Conservation (phyloP, 2,888 invertebrate genomes). For the Tenthredo distinguenda region DNA sequence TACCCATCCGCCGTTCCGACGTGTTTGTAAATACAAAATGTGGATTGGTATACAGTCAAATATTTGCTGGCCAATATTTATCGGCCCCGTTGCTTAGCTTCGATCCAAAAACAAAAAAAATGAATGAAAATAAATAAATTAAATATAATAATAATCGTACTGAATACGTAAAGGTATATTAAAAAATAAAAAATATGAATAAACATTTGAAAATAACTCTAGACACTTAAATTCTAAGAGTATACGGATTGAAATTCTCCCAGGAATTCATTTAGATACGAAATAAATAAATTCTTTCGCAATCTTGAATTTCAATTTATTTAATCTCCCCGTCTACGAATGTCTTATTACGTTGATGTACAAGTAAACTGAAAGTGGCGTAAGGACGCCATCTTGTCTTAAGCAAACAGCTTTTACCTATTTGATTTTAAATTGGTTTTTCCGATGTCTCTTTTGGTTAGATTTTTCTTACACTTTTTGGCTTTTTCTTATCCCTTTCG, state of each 20-base stretch:
- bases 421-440: constrained; percentile 32
- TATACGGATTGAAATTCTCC: not conserved
- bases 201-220: too few species aligned
- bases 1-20: not conserved
- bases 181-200: too few species aligned
- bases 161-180: too few species aligned
- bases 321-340: constrained; percentile 42
- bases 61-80: not conserved
- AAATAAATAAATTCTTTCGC: not conserved
- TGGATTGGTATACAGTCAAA: not conserved
- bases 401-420: constrained; percentile 12
- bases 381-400: constrained; percentile 18
- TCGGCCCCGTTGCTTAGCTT: not conserved
- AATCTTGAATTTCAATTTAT: constrained; percentile 53
- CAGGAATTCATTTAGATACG: not conserved
- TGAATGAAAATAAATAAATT: not conserved
- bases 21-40: not conserved
- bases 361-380: constrained; percentile 15
- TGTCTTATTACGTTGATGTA: constrained; percentile 6
- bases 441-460: not conserved
- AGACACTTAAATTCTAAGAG: too few species aligned
- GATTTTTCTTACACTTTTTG: not conserved
- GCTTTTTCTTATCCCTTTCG: not conserved
- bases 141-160: not conserved
- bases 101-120: not conserved